These are phyloP conservation scores for Pristis pectinata DNA, from an alignment of 2,797 vertebrate species.

Conservation along the genomic window DNA sequence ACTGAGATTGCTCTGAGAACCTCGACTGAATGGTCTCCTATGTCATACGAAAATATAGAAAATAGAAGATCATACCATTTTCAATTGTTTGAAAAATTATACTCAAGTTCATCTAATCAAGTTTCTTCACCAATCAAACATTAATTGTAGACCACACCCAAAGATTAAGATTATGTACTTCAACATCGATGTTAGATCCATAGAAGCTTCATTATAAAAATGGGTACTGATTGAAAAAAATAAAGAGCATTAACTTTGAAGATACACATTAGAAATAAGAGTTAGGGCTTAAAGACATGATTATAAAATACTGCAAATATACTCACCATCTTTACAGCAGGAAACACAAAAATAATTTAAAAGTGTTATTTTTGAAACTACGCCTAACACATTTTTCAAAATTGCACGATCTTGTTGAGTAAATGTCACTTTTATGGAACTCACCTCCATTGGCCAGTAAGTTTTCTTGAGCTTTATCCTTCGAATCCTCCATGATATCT, in stretches of 20 bases:
- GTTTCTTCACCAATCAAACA: neutral
- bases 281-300: neutral
- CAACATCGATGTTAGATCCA: neutral
- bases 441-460: slow-evolving; percentile 77
- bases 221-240: neutral
- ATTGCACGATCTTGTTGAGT: neutral
- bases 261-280: neutral
- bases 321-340: neutral
- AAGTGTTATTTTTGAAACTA: neutral
- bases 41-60: too few relatives aligned
- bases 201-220: too few relatives aligned
- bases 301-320: neutral
- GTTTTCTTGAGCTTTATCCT: slow-evolving; percentile 79
- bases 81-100: neutral
- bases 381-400: neutral
- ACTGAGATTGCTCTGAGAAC: too few relatives aligned
- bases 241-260: neutral
- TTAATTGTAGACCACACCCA: neutral
- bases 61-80: neutral
- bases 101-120: neutral
- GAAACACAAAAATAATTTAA: neutral
- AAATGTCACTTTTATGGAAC: slow-evolving; percentile 38
- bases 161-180: neutral
- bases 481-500: slow-evolving; percentile 78
- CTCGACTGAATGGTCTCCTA: too few relatives aligned